phyloP scores from a whole-genome alignment of 2,797 vertebrate species.

The Menidia menidia region DNA sequence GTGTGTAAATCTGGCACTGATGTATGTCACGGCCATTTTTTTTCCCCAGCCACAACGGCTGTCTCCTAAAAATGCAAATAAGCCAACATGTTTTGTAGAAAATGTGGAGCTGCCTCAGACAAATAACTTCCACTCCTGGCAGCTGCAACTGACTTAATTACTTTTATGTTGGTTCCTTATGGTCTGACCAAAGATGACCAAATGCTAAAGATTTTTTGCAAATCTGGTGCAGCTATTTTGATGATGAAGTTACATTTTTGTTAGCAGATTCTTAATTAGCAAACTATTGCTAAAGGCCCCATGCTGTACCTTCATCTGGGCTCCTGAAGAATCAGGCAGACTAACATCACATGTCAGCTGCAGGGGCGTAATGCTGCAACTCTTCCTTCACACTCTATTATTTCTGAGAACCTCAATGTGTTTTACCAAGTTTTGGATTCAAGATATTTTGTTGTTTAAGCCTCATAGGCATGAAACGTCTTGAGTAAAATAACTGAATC shows the following conservation, averaged over 20 bases:
- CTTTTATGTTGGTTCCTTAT: too few species aligned
- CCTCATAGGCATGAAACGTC: background rate
- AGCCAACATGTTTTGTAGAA: constrained; percentile 13
- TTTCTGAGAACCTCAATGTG: background rate
- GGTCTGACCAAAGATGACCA: too few species aligned
- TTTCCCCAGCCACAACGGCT: background rate
- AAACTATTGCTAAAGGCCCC: background rate
- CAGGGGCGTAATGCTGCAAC: background rate
- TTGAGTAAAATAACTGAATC: background rate
- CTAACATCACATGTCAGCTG: background rate
- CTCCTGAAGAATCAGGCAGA: background rate
- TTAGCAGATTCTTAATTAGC: background rate
- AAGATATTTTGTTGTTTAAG: background rate
- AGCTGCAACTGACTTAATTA: too few species aligned
- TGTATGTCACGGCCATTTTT: background rate
- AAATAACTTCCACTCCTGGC: background rate
- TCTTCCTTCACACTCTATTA: background rate
- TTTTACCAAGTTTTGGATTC: background rate
- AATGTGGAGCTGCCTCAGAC: background rate
- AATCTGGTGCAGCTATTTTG: too few species aligned
- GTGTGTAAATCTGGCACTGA: constrained; percentile 23
- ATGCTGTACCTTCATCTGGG: background rate
- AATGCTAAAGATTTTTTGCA: too few species aligned
- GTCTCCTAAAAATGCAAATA: background rate
- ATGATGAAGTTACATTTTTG: background rate